Evolutionary conservation across 2,113 vertebrate species (phyloP), one percentile per base, ranked within the genome.

Genomic region (Otus sunia): DNA sequence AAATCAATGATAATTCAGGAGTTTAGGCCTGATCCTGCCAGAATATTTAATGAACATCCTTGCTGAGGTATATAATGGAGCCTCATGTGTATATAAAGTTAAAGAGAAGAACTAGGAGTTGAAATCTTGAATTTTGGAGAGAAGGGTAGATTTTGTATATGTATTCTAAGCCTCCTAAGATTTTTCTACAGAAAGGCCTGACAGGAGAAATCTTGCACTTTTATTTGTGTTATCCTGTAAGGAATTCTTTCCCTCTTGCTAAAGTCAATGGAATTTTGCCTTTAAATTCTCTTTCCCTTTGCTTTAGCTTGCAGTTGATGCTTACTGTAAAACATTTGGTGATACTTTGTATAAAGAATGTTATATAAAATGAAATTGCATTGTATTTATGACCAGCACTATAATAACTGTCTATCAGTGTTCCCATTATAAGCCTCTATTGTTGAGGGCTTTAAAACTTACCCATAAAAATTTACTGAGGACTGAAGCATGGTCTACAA

Each of bases 361-460:
- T 71, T 96, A 86, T 12, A 87, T 96, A 90, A 97, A 95, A 91
- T 92, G 49, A 96, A 97, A 95, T 95, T 94, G 64, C 79, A 75
- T 94, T 97, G 74, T 97, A 96, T 97, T 97, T 97, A 96, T 90
- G 89, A 90, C 94, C 21, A 4, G 71, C 36, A 60, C 88, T 91
- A 55, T 93, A 94, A 93, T 81, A 95, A 93, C 1, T 3, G 60
- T 88, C 69, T 93, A 96, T 97, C 82, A 90, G 77, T 84, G 81
- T 91, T 97, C 95, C 79, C 71, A 94, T 97, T 97, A 91, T 91
- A 96, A 96, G 23, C 45, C 30, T 45, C 49, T 83, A 64, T 86
- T 93, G 45, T 85, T 77, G 50, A 95, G 67, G 69, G 66, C 68
- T 97, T 97, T 96, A 95, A 96, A 97, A 94, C 32, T 97, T 66